Base-by-base conservation (phyloP, 2,797 vertebrate genomes). In the Graptemys geographica region DNA sequence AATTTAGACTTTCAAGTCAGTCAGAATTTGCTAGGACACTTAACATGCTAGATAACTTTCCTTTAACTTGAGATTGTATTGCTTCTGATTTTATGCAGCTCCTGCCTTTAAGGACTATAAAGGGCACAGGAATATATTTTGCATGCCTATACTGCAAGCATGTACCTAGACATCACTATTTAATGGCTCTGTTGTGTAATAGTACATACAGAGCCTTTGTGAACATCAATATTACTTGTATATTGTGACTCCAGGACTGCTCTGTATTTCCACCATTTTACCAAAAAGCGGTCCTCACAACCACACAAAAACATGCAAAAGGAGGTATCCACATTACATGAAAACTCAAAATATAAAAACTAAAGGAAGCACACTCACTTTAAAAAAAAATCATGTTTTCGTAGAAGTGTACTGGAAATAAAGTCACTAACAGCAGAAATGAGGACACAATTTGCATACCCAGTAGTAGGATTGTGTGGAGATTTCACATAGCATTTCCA, bases 1-100 rank as follows among this genome's bases (percentile, higher is more conserved):
- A 49, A 1, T 92, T 90, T 95, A 87, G n/a, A 33, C 88, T 86
- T 86, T 78, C 76, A 56, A 91, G 86, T 88, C 81, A 90, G 65
- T 31, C 7, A 69, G 65, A 92, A 91, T 83, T 11, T 79, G 69
- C 82, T 49, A 47, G 8, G 74, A 78, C 79, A 76, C 44, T 11
- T 31, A 79, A 89, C 84, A 47, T 9, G 91, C 0, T 4, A 49
- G n/a, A n/a, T 4, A 3, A 65, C 25, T 4, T 91, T 93, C 88
- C 74, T 72, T 90, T 62, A 88, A 55, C 12, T 87, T 83, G 83
- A 47, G 5, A 80, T 83, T 27, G 56, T 53, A 81, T 55, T 56
- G 21, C n/a, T 83, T 86, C 84, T 15, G 6, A 47, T 81, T 90
- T 91, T 80, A 88, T 84, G 83, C 74, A 1, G 18, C 76, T 56